Conservation (phyloP, 2,797 vertebrate species). For the Nyctalus aviator region DNA sequence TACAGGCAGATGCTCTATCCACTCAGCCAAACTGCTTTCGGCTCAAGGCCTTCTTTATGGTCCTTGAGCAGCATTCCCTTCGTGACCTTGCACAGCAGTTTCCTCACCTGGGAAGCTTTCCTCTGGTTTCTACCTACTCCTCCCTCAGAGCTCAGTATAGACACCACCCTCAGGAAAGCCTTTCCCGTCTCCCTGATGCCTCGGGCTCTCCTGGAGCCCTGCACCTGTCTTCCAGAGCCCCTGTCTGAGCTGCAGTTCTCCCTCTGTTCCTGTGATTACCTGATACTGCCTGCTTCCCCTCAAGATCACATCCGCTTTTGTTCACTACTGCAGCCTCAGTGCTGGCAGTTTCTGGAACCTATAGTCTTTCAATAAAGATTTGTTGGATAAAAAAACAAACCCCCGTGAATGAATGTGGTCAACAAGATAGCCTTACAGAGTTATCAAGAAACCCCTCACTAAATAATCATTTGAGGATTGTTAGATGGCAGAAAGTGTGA, state of each 20-base stretch:
- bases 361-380: background rate
- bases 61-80: background rate
- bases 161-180: background rate
- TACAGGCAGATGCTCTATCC: too few relatives aligned
- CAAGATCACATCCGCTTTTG: background rate
- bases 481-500: background rate
- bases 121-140: background rate
- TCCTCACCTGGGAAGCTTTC: background rate
- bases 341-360: background rate
- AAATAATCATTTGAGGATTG: slow-evolving; percentile 18
- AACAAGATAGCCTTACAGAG: background rate
- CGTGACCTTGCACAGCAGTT: background rate
- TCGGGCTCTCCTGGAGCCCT: background rate
- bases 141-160: background rate
- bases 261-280: background rate
- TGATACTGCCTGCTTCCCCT: background rate
- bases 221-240: background rate
- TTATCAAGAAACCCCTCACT: background rate
- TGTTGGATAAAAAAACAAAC: background rate
- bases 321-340: background rate
- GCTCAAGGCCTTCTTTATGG: background rate
- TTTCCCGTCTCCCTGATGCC: background rate
- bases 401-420: background rate
- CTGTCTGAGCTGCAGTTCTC: background rate
- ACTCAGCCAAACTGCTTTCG: too few relatives aligned